A percentile compares a stretch with the other conserved stretches of the same genome.
Conservation (phyloP, 2,113 vertebrate species). For the Nannobrachium achirus region DNA sequence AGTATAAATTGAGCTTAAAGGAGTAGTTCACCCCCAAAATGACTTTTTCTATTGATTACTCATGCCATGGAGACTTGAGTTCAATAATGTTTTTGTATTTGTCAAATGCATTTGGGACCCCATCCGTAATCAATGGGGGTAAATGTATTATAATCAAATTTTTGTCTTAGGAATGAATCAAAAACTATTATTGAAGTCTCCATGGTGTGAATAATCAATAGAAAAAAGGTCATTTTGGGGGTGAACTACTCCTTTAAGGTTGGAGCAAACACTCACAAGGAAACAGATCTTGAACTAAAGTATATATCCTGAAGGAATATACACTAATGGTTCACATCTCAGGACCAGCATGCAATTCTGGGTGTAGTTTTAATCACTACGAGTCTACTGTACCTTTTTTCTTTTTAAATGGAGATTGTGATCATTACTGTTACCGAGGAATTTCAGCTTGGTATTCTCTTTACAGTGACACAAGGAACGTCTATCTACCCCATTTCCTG, state of each 20-base stretch:
- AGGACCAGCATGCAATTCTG: slow-evolving; percentile 12
- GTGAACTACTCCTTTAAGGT: not conserved
- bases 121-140: too few species aligned
- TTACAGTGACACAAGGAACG: slow-evolving; percentile 1
- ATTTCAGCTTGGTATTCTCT: not conserved
- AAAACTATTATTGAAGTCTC: too few species aligned
- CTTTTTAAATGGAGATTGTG: not conserved
- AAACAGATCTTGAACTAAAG: slow-evolving; percentile 3
- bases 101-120: too few species aligned
- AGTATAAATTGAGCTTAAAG: too few species aligned
- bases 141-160: too few species aligned
- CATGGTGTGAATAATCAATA: too few species aligned
- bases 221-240: too few species aligned
- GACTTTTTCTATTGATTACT: too few species aligned
- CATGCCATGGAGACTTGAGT: too few species aligned
- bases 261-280: slow-evolving; percentile 17
- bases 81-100: too few species aligned
- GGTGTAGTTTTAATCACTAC: not conserved
- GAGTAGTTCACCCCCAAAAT: too few species aligned
- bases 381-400: not conserved
- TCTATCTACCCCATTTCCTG: slow-evolving; percentile 8
- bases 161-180: too few species aligned
- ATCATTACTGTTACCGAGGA: not conserved
- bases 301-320: slow-evolving; percentile 9
- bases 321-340: slow-evolving; percentile 20